Evolutionary conservation across 2,888 invertebrate genomes (phyloP).

Genomic region (Sesamia inferens): DNA sequence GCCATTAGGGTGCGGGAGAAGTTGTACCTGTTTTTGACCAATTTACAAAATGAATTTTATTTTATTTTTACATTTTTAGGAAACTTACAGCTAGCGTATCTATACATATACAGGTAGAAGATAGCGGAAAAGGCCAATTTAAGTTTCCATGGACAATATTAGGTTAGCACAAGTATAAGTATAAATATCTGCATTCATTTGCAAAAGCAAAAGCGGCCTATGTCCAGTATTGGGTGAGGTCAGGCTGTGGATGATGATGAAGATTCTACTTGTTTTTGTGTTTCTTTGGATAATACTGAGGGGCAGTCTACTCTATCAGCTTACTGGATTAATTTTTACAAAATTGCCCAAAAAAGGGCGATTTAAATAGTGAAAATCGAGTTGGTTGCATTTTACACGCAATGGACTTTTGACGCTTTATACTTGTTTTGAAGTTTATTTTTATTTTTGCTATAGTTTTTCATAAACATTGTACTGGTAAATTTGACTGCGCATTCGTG

Average conservation of each 20-base stretch:
- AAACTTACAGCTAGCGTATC: too few species aligned
- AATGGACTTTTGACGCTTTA: neutral
- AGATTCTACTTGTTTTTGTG: neutral
- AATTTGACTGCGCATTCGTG: neutral
- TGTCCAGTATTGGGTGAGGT: neutral
- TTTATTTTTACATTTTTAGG: too few species aligned
- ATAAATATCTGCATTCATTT: neutral
- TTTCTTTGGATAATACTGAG: neutral
- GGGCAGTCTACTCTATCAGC: too few species aligned
- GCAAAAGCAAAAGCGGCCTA: neutral
- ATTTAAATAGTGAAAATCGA: conserved; percentile 19
- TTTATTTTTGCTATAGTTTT: neutral
- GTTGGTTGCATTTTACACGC: conserved; percentile 29
- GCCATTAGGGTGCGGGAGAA: too few species aligned
- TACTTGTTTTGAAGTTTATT: conserved; percentile 1
- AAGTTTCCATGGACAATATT: too few species aligned
- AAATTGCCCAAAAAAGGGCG: neutral
- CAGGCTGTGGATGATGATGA: neutral
- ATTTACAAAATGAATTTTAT: too few species aligned
- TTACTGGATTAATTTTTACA: neutral
- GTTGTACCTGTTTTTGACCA: neutral
- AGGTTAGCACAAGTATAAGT: too few species aligned
- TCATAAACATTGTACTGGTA: neutral
- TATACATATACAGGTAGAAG: too few species aligned
- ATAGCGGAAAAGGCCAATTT: too few species aligned